Percentiles rank a stretch among this genome's conserved stretches.
These are phyloP conservation scores for Drosophila tanythrix DNA, from an alignment of 2,888 invertebrate genomes.

Conservation along the genomic window DNA sequence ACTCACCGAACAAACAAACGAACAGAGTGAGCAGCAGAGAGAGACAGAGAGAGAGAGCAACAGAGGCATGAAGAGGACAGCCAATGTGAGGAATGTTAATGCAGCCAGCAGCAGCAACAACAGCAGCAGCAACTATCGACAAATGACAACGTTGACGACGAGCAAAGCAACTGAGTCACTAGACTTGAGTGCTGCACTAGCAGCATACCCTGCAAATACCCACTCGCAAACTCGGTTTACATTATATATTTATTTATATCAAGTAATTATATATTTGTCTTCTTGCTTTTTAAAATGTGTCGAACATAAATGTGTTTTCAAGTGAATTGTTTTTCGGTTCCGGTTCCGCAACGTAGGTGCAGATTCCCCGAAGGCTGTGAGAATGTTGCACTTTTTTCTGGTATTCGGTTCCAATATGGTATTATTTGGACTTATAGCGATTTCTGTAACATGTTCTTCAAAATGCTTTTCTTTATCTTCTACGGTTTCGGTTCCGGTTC, in stretches of 20 bases:
- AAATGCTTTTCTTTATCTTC: background rate
- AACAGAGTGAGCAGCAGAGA: background rate
- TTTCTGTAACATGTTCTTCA: background rate
- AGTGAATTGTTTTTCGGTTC: background rate
- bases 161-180: background rate
- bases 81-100: constrained; percentile 80
- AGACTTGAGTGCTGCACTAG: background rate
- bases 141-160: constrained; percentile 24
- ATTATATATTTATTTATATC: no score
- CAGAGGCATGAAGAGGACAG: constrained; percentile 6
- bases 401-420: background rate
- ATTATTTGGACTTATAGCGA: background rate
- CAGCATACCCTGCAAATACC: constrained; percentile 10
- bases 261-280: background rate
- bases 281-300: background rate
- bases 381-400: background rate
- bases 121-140: constrained; percentile 28
- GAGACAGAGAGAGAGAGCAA: background rate
- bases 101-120: constrained; percentile 56
- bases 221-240: background rate
- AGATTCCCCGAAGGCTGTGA: background rate
- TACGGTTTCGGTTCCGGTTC: background rate
- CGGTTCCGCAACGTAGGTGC: background rate
- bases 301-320: background rate
- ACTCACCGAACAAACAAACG: background rate